Percentiles rank a stretch among this genome's conserved stretches.
Evolutionary conservation across 2,113 vertebrate genomes (phyloP).

Genomic region (Martes martes): DNA sequence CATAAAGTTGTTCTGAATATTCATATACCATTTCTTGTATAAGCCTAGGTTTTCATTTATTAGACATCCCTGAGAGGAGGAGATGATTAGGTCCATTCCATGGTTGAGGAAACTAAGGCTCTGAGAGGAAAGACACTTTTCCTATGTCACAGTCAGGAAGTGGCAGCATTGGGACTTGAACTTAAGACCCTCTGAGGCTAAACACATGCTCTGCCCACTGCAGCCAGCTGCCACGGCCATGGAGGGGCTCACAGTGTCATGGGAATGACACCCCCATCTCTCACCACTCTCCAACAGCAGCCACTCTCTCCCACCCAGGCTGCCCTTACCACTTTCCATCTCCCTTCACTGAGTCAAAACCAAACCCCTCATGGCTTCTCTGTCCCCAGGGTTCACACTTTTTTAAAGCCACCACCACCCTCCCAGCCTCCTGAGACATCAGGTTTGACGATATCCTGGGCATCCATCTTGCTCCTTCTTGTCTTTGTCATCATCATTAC

Average conservation of each 20-base stretch:
- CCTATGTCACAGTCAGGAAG: not conserved
- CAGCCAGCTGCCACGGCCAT: not conserved
- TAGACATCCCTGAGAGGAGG: not conserved
- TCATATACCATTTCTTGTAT: not conserved
- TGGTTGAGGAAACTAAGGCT: not conserved
- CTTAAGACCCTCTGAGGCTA: not conserved
- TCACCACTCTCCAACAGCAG: not conserved
- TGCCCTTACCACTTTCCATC: not conserved
- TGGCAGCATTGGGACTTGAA: not conserved
- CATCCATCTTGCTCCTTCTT: not conserved
- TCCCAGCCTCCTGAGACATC: not conserved
- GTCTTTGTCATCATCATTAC: not conserved
- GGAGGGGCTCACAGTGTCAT: not conserved
- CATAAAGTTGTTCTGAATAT: not conserved
- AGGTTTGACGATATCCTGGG: not conserved
- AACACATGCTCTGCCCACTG: not conserved
- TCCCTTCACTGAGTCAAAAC: not conserved
- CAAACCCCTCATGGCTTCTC: not conserved
- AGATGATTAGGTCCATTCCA: not conserved
- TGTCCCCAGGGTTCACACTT: not conserved
- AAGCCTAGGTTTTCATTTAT: not conserved
- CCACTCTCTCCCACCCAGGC: not conserved
- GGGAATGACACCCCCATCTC: too few relatives aligned
- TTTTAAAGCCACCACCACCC: not conserved
- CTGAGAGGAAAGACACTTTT: not conserved